Evolutionary conservation across 1,140 invertebrate species (phyloP).

Genomic region (Hermetia illucens): DNA sequence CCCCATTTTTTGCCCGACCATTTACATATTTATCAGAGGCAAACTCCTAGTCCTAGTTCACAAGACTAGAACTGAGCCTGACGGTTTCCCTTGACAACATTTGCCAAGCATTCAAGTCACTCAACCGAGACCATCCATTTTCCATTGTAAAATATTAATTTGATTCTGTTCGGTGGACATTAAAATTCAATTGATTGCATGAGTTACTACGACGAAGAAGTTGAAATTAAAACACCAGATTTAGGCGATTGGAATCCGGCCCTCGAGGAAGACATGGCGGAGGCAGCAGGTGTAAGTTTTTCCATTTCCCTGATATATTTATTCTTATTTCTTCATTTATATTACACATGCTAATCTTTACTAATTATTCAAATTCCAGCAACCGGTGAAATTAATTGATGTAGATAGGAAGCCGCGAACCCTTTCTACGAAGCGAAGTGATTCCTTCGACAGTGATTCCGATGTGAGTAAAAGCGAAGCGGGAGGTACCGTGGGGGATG

Average conservation of each 20-base stretch:
- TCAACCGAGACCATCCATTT: too few species aligned
- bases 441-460: background rate
- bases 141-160: too few species aligned
- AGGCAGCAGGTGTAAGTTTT: background rate
- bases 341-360: background rate
- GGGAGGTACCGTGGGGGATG: background rate
- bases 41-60: too few species aligned
- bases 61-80: too few species aligned
- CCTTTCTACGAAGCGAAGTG: background rate
- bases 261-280: background rate
- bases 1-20: too few species aligned
- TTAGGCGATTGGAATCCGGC: background rate
- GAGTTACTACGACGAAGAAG: conserved; percentile 6
- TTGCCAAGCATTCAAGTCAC: too few species aligned
- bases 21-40: too few species aligned
- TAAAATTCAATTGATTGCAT: too few species aligned
- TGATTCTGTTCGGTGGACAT: too few species aligned
- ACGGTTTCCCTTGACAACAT: too few species aligned
- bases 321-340: background rate
- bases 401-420: background rate
- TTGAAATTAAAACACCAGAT: conserved; percentile 4
- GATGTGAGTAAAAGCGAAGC: conserved; percentile 8
- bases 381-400: background rate
- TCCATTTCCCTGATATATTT: background rate
- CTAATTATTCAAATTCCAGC: background rate